Evolutionary conservation across 2,797 vertebrate genomes (phyloP).

Genomic region (Emydoidea blandingii): DNA sequence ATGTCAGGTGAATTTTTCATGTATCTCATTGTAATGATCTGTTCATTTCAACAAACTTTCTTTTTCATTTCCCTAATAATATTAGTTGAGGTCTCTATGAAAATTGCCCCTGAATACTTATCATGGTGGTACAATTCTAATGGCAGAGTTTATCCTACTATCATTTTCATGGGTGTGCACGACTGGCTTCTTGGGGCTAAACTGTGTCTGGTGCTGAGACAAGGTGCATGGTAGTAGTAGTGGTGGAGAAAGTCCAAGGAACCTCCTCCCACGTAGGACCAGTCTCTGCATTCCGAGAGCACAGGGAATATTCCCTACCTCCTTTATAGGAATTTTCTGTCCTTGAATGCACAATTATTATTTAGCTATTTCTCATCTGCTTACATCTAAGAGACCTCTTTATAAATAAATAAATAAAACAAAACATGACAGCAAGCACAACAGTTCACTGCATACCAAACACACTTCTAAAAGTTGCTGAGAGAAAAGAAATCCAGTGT

Average conservation of each 20-base stretch:
- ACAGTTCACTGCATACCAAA: constrained; percentile 47
- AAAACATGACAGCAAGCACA: not conserved
- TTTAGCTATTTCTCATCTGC: constrained; percentile 8
- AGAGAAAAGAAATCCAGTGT: constrained; percentile 30
- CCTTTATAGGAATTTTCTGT: not conserved
- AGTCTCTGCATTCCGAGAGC: not conserved
- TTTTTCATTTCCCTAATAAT: not conserved
- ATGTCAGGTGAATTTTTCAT: not conserved
- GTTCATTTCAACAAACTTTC: not conserved
- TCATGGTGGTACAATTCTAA: constrained; percentile 10
- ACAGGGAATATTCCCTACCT: not conserved
- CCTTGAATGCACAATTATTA: not conserved
- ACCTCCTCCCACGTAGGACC: not conserved
- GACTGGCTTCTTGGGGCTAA: not conserved
- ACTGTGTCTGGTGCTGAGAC: not conserved
- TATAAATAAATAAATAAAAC: not conserved
- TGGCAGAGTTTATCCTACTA: not conserved
- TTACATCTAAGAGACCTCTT: not conserved
- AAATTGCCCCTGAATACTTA: not conserved
- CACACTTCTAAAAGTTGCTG: constrained; percentile 13
- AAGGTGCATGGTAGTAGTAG: not conserved
- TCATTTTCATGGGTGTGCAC: not conserved
- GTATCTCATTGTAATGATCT: not conserved
- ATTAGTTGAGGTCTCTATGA: not conserved
- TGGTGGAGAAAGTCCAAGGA: not conserved